These are phyloP conservation scores for Entomyzon cyanotis DNA, from an alignment of 2,113 vertebrate species.

Conservation along the genomic window DNA sequence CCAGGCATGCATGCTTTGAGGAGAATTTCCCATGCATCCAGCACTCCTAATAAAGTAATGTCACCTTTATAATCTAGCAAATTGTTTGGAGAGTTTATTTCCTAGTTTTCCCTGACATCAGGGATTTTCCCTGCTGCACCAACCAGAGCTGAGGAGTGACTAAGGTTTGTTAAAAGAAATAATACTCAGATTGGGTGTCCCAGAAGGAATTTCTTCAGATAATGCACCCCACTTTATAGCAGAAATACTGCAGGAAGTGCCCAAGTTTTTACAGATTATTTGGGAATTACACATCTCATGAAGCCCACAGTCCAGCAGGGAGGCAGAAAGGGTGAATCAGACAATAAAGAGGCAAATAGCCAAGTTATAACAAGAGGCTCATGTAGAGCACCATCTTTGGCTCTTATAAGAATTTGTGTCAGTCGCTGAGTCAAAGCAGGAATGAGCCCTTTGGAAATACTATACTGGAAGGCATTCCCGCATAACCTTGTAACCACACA, in stretches of 20 bases:
- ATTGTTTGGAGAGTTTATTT: background rate
- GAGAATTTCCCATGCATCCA: background rate
- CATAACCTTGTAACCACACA: accelerated
- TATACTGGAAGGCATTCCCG: background rate
- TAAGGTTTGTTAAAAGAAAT: background rate
- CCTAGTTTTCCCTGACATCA: background rate
- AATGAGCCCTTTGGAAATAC: background rate
- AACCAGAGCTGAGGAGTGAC: background rate
- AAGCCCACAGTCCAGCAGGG: accelerated
- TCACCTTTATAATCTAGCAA: background rate
- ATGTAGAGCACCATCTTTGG: background rate
- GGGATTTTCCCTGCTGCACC: background rate
- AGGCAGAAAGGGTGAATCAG: background rate
- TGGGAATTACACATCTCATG: background rate
- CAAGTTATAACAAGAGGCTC: accelerated
- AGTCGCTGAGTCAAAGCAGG: accelerated
- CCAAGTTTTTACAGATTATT: background rate
- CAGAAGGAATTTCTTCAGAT: background rate
- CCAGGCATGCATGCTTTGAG: background rate
- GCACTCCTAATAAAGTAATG: background rate
- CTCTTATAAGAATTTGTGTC: background rate
- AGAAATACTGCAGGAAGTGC: background rate
- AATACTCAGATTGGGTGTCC: background rate
- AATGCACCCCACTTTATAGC: background rate
- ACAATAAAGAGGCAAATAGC: background rate